Conservation (phyloP, 1,140 invertebrate genomes). For the Hylyphantes graminicola region DNA sequence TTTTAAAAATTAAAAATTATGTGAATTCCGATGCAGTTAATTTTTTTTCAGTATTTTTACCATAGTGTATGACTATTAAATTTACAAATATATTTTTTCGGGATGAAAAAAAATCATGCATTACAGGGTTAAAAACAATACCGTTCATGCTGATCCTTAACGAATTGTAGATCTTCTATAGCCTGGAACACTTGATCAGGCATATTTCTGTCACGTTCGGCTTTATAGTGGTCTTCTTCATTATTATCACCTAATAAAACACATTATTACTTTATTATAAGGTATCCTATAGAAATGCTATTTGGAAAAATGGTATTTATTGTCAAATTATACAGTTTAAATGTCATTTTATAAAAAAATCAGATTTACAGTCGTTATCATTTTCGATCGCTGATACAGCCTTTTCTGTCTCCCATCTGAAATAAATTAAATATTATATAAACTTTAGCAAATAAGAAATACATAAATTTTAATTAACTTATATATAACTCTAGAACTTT, state of each 20-base stretch:
- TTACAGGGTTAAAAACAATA: background rate
- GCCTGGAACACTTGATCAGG: slow-evolving; percentile 83
- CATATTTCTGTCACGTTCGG: slow-evolving; percentile 65
- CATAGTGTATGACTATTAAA: too few relatives aligned
- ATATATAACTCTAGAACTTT: background rate
- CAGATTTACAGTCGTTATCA: slow-evolving; percentile 42
- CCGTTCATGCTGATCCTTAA: slow-evolving; percentile 85
- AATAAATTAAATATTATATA: background rate
- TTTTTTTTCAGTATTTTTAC: too few relatives aligned
- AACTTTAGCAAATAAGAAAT: background rate
- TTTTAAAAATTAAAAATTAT: too few relatives aligned
- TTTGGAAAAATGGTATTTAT: too few relatives aligned
- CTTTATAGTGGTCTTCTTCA: slow-evolving; percentile 21
- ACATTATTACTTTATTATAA: background rate
- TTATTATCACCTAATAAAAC: background rate
- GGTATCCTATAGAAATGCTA: too few relatives aligned
- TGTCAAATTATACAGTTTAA: too few relatives aligned
- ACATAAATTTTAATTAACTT: background rate
- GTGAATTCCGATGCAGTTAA: too few relatives aligned
- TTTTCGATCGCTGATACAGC: slow-evolving; percentile 59
- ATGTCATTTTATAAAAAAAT: too few relatives aligned
- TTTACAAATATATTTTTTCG: too few relatives aligned
- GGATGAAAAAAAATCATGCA: too few relatives aligned
- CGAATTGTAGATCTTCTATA: slow-evolving; percentile 83
- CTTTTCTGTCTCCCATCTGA: slow-evolving; percentile 75